phyloP scores from a whole-genome alignment of 1,140 invertebrate genomes.

The Drosophila nannoptera region DNA sequence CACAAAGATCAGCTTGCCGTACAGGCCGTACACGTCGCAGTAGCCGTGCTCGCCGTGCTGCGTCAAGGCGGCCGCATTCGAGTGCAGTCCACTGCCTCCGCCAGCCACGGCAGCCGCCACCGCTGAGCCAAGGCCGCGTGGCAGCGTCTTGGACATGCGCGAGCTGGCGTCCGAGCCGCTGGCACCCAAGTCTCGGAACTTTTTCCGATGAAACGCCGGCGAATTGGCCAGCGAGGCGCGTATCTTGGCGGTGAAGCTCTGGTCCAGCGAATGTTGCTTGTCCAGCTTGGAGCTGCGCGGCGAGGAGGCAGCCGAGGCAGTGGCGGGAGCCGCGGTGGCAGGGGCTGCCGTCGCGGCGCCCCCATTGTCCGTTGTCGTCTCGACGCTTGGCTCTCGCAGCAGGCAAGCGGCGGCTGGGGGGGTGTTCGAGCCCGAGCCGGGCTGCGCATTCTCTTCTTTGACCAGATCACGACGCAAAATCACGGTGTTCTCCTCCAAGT shows the following conservation, averaged over 20 bases:
- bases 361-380: not conserved
- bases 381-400: slow-evolving; percentile 1
- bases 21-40: slow-evolving; percentile 93
- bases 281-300: slow-evolving; percentile 81
- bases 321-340: slow-evolving; percentile 28
- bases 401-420: not conserved
- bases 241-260: slow-evolving; percentile 81
- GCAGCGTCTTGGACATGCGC: slow-evolving; percentile 88
- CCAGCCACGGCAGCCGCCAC: slow-evolving; percentile 3
- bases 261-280: slow-evolving; percentile 83
- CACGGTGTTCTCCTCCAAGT: slow-evolving; percentile 62
- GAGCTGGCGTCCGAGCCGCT: slow-evolving; percentile 32
- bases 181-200: slow-evolving; percentile 83
- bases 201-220: slow-evolving; percentile 85
- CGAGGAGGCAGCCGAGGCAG: slow-evolving; percentile 54
- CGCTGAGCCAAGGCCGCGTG: slow-evolving; percentile 82
- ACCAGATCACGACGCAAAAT: slow-evolving; percentile 62
- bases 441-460: slow-evolving; percentile 44
- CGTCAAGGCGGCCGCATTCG: slow-evolving; percentile 80
- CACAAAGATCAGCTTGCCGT: slow-evolving; percentile 93
- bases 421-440: not conserved
- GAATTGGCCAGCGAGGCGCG: slow-evolving; percentile 83
- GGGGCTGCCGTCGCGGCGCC: slow-evolving; percentile 28
- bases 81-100: slow-evolving; percentile 79
- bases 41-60: slow-evolving; percentile 82